phyloP scores from a whole-genome alignment of 2,797 vertebrate genomes.

The Gymnocypris eckloni region DNA sequence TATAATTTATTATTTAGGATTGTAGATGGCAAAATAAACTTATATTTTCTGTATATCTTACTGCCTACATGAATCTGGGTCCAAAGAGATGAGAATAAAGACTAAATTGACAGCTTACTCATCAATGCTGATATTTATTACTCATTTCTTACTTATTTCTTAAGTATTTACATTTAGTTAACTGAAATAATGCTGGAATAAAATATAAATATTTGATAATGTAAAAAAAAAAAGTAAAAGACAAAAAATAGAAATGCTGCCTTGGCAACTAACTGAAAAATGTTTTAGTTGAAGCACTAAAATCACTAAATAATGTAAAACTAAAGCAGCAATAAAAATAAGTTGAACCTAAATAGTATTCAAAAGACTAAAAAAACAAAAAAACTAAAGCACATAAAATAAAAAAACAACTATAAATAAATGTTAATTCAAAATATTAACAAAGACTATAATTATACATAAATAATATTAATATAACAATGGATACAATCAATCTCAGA shows the following conservation, averaged over 20 bases:
- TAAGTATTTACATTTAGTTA: neutral
- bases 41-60: neutral
- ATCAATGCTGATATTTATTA: neutral
- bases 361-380: neutral
- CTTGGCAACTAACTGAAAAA: neutral
- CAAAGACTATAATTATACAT: neutral
- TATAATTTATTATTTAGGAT: constrained; percentile 21
- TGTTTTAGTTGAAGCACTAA: neutral
- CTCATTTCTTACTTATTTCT: neutral
- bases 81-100: neutral
- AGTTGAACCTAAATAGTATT: neutral
- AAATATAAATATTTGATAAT: neutral
- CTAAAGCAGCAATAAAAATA: neutral
- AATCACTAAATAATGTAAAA: neutral
- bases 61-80: neutral
- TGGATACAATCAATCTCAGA: neutral
- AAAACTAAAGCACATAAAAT: neutral
- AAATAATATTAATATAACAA: neutral
- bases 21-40: neutral
- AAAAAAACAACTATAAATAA: neutral
- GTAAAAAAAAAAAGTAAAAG: neutral
- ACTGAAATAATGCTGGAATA: neutral
- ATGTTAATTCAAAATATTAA: neutral
- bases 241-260: neutral
- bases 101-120: neutral